Evolutionary conservation across 1,140 invertebrate species (phyloP), one percentile per base, ranked within the genome.

Genomic region (Neocloeon triangulifer): DNA sequence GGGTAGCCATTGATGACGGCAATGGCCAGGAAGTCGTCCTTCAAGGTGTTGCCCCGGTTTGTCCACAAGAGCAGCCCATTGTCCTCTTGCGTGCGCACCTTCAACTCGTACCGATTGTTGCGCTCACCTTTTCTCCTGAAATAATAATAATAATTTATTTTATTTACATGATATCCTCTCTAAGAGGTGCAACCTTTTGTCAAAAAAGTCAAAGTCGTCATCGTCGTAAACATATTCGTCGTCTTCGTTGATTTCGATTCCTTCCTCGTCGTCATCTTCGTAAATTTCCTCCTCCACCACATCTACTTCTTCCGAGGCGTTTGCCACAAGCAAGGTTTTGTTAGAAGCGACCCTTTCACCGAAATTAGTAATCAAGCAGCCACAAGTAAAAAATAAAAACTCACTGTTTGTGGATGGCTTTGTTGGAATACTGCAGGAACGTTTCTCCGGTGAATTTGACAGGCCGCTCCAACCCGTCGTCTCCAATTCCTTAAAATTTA

Each of bases 61-160:
- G 66, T 58, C 66, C 75, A 77, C 32, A 79, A 50, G 12, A 80
- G 38, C 18, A 81, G 52, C 5, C 73, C 73, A 41, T 71, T 62
- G 8, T 56, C 50, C 38, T 62, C 59, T 32, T 58, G 60, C 14
- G 74, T 77, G 33, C 64, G 60, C 47, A 80, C 67, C 41, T 61
- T 63, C 23, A 81, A 57, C 53, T 73, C 64, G 44, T 76, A 75
- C 42, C 64, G 59, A 49, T 78, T 74, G 33, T 59, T 64, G 30
- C 63, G 56, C 47, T 75, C 69, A 23, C 62, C 62, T 51, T 64
- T 62, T 23, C 38, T 38, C 17, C 58, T 61, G 45, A 38, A 43
- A 44, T 29, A n/a, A n/a, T 35, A 3, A 31, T 12, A 31, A 20
- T 15, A 30, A 30, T 5, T 15, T 9, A 17, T 21, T 16, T 30